Evolutionary conservation across 2,113 vertebrate genomes (phyloP), one percentile per base, ranked within the genome.

Genomic region (Pithys albifrons): DNA sequence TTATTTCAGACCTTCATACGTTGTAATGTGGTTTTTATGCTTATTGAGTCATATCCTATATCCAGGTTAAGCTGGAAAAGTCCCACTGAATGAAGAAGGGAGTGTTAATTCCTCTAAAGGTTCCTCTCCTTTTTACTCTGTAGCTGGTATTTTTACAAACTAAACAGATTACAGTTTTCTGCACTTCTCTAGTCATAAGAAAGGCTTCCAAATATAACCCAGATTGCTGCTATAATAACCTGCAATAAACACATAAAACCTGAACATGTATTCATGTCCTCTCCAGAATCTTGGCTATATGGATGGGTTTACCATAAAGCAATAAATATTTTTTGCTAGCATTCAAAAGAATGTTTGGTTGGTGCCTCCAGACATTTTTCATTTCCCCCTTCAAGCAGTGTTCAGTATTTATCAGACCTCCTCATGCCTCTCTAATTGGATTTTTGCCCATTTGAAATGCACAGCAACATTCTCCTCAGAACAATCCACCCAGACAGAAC

Each of bases 361-460:
- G 23, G 52, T 74, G 90, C 76, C 55, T 87, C 45, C 57, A 85
- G 79, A 58, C 58, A 41, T 88, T 82, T 96, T 76, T 70, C 37
- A 69, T 70, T 79, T 73, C 77, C 81, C 55, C 25, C 71, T 93
- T 73, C 39, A 72, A 91, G 91, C 48, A 65, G 55, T 59, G 46
- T 57, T 91, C 61, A 46, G 55, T n/a, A 31, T 81, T 94, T 88
- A 88, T 72, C 82, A 91, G 91, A 37, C 59, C 85, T 74, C 69
- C 67, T 70, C 69, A 16, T 5, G 48, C 79, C 80, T 59, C 77
- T 81, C 77, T 95, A 77, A 92, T 82, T 88, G 69, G 79, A 67
- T 82, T 95, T 28, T 20, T 84, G 76, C 79, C 92, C 83, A 86
- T 83, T 85, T 6, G 4, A 71, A 83, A 96, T 81, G 85, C 93